These are phyloP conservation scores for Palythoa caribaeorum DNA, from an alignment of 92 coral and sea anemone genomes.

Conservation along the genomic window DNA sequence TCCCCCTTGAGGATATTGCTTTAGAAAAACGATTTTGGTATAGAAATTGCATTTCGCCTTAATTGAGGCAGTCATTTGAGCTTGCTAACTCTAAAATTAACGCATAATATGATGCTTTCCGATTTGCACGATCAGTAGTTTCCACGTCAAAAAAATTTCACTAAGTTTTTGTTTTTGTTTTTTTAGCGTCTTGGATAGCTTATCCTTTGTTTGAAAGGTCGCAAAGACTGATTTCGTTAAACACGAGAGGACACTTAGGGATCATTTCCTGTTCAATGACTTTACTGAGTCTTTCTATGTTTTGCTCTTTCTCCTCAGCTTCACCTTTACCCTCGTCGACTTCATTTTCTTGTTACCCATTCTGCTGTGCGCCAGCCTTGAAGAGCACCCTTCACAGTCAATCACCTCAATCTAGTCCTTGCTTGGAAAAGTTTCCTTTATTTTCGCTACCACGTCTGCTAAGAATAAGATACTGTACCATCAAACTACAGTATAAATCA, in stretches of 20 bases:
- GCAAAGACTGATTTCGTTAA: conserved; percentile 35
- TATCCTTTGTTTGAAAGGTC: conserved; percentile 27
- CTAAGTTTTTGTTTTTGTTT: conserved; percentile 35
- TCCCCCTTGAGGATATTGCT: conserved; percentile 2
- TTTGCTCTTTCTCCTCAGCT: conserved; percentile 34
- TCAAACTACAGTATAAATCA: too few species aligned
- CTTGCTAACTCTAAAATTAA: conserved; percentile 36
- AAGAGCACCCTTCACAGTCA: conserved; percentile 47
- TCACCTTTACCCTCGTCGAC: conserved; percentile 23
- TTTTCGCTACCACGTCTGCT: conserved; percentile 40
- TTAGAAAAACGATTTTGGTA: not conserved
- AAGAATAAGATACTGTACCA: too few species aligned
- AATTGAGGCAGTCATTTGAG: conserved; percentile 39
- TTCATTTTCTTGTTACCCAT: conserved; percentile 21
- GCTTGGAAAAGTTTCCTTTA: conserved; percentile 36
- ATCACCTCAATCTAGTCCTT: conserved; percentile 29
- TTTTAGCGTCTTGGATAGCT: conserved; percentile 40
- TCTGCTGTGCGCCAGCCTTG: conserved; percentile 50
- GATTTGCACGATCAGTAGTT: conserved; percentile 38
- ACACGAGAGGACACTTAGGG: conserved; percentile 44
- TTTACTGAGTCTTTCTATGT: conserved; percentile 21
- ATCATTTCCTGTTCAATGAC: conserved; percentile 38
- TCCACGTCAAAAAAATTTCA: conserved; percentile 35
- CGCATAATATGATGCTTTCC: conserved; percentile 34
- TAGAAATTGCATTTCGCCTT: not conserved